Evolutionary conservation across 1,140 invertebrate genomes (phyloP).

Genomic region (Xylocopa sonorina): DNA sequence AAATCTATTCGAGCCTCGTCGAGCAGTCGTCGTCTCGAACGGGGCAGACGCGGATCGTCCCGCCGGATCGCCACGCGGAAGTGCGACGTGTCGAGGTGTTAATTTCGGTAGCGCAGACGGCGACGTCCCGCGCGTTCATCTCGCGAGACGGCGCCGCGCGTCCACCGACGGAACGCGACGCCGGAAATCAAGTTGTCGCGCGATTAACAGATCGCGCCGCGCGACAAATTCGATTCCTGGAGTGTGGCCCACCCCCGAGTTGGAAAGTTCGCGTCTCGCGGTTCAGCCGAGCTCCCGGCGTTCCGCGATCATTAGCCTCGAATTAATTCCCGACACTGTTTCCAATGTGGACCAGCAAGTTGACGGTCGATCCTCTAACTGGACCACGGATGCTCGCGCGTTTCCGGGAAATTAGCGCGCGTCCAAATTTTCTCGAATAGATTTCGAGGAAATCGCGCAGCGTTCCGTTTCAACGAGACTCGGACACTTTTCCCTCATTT

Average conservation of each 20-base stretch:
- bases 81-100: slow-evolving; percentile 16
- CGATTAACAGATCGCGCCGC: slow-evolving; percentile 19
- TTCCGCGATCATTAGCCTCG: background rate
- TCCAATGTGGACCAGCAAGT: background rate
- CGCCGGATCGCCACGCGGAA: slow-evolving; percentile 8
- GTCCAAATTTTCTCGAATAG: too few species aligned
- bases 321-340: background rate
- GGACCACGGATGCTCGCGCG: too few species aligned
- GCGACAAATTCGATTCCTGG: slow-evolving; percentile 13
- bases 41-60: background rate
- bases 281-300: background rate
- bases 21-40: too few species aligned
- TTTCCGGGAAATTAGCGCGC: too few species aligned
- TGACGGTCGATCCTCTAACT: too few species aligned
- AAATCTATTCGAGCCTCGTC: too few species aligned
- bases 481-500: too few species aligned
- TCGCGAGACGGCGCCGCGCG: slow-evolving; percentile 6
- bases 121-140: slow-evolving; percentile 8
- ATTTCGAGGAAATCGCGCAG: too few species aligned
- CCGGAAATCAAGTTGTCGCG: slow-evolving; percentile 21
- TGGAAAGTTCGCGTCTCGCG: background rate
- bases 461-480: too few species aligned
- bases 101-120: slow-evolving; percentile 19
- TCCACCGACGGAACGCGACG: slow-evolving; percentile 14
- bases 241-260: background rate